Evolutionary conservation across 2,113 vertebrate genomes (phyloP), one percentile per base, ranked within the genome.

Genomic region (Choloepus hoffmanni): DNA sequence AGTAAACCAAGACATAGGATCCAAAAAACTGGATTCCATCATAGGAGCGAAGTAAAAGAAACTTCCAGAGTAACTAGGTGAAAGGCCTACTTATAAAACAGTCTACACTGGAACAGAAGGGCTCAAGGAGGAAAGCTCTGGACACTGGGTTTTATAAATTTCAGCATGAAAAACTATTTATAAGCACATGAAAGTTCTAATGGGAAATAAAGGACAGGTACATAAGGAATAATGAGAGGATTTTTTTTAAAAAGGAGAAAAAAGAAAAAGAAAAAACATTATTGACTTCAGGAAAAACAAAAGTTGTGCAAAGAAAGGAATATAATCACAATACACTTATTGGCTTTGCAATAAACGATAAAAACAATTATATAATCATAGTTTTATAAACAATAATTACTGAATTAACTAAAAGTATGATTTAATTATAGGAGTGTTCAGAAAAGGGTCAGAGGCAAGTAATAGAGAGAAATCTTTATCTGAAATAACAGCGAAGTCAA

Each of bases 321-420:
- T 74, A 45, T 24, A 87, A 58, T 24, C 48, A 74, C 30, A 24
- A 16, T 33, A 73, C 15, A 58, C 14, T 48, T 96, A 88, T 65
- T 91, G 88, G 50, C 53, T 83, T 91, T 21, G 3, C 33, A 78
- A 55, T 77, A 30, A 6, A n/a, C 10, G 90, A 68, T 50, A 19
- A 58, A 58, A 58, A 58, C 13, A 91, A 87, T 28, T 77, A 83
- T 15, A 62, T 62, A 67, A 91, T 55, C 45, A 63, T 63, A 84
- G 87, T 60, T 76, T 21, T 33, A 78, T 40, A 79, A 94, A 58
- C 28, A 70, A 76, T 50, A 60, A 77, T 70, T 58, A 72, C 5
- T 79, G 33, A 60, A 60, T 88, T 76, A 95, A 87, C 67, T 76
- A 50, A 74, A 88, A 91, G 60, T 55, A 72, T 85, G 23, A 24